Conservation (phyloP, 2,113 vertebrate genomes). For the Megaptera novaeangliae region DNA sequence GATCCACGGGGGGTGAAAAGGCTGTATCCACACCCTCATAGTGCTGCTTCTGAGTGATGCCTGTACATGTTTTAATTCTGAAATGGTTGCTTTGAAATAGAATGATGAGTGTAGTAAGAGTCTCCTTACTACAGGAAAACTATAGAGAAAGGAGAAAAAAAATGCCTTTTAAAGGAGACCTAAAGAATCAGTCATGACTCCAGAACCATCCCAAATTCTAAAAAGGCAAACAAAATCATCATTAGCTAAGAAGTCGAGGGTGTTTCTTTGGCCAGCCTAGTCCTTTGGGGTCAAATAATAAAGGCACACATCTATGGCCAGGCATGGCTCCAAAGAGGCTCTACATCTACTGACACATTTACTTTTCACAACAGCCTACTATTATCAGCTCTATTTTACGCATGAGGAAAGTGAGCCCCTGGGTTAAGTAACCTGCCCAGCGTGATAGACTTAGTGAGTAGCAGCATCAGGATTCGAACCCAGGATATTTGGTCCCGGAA, state of each 20-base stretch:
- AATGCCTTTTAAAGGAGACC: background rate
- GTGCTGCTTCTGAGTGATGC: too few relatives aligned
- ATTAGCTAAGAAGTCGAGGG: background rate
- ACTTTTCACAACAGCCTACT: background rate
- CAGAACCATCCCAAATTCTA: background rate
- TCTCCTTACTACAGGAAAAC: background rate
- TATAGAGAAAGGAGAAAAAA: background rate
- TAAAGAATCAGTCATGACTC: background rate
- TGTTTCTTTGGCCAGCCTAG: background rate
- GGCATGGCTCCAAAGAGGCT: background rate
- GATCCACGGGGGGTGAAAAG: background rate
- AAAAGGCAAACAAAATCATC: background rate
- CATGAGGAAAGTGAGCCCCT: background rate
- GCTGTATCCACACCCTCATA: background rate
- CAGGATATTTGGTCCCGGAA: background rate
- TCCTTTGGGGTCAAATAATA: background rate
- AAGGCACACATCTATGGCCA: background rate
- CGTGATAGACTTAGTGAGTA: background rate
- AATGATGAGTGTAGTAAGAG: background rate
- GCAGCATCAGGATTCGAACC: background rate
- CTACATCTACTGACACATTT: background rate
- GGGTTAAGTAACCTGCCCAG: background rate
- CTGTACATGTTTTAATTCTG: background rate
- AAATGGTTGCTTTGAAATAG: background rate
- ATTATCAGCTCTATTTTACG: background rate